A percentile compares a stretch with the other conserved stretches of the same genome.
phyloP scores from a whole-genome alignment of 2,797 vertebrate genomes.

The Rhadinocentrus ornatus region DNA sequence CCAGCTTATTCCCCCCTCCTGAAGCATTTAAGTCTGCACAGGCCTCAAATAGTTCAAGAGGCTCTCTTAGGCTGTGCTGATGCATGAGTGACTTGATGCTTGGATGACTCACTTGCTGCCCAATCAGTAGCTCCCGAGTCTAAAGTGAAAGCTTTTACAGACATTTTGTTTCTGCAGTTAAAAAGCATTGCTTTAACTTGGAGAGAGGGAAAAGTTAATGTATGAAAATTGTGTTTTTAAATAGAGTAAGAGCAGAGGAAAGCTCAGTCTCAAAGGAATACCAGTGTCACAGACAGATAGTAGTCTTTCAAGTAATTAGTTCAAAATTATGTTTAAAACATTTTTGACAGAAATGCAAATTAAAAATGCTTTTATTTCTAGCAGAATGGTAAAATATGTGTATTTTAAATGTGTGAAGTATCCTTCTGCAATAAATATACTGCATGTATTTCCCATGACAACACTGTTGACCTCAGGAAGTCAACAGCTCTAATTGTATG shows the following conservation, averaged over 20 bases:
- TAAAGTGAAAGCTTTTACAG: conserved; percentile 60
- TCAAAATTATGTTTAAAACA: not conserved
- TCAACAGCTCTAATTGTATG: conserved; percentile 50
- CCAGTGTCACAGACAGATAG: not conserved
- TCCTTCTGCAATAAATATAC: conserved; percentile 11
- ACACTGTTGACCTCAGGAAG: conserved; percentile 50
- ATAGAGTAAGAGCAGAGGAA: not conserved
- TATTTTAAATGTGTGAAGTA: conserved; percentile 16
- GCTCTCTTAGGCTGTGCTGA: conserved; percentile 71
- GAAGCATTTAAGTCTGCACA: conserved; percentile 75
- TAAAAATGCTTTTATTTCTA: conserved; percentile 6
- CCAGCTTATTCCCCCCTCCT: conserved; percentile 67
- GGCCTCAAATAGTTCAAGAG: conserved; percentile 80
- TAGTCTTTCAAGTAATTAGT: not conserved
- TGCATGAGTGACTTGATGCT: conserved; percentile 72
- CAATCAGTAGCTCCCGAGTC: conserved; percentile 66
- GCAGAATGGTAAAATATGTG: conserved; percentile 17
- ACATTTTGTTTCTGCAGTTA: conserved; percentile 43
- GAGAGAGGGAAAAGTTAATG: conserved; percentile 22
- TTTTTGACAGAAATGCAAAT: not conserved
- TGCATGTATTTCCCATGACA: conserved; percentile 19
- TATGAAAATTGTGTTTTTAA: not conserved
- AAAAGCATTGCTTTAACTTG: conserved; percentile 21
- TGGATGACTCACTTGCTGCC: conserved; percentile 76
- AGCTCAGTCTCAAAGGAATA: not conserved